Evolutionary conservation across 2,888 invertebrate genomes (phyloP), one percentile per base, ranked within the genome.

Genomic region (Chymomyza caudatula): DNA sequence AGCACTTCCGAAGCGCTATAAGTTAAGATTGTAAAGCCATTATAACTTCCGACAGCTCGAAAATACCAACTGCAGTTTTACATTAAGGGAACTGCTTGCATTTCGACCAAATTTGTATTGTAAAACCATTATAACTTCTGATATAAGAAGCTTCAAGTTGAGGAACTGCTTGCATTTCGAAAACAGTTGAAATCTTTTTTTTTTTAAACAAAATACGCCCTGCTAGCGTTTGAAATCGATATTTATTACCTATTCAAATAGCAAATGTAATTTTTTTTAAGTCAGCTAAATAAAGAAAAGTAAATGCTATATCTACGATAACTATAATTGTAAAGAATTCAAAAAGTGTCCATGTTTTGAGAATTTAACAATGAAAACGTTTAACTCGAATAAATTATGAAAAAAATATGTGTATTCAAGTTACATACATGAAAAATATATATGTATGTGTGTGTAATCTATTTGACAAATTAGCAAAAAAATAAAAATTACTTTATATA

Each of bases 271-370:
- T 54, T 71, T 71, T 75, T 63, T 63, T 51, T 57, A 56, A 53
- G 56, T 73, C 29, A 47, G 52, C 4, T 15, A 29, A 60, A 29
- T 22, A 63, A 60, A 67, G 54, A 22, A 25, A 57, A 47, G 44
- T 59, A 63, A 65, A 57, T 57, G n/a, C n/a, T n/a, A n/a, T n/a
- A n/a, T n/a, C n/a, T n/a, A n/a, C n/a, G n/a, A 52, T 63, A 68
- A 67, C 51, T 65, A 68, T 82, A 74, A 72, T 77, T 79, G 76
- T 79, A 80, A 70, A 83, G 74, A 78, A 68, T 76, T 78, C 73
- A 23, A 77, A 65, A 15, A 51, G 56, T 63, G 77, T 80, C 78
- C 78, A 78, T 70, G 68, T 70, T 17, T 20, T 37, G 57, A 52
- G 51, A 67, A 55, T 57, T 70, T 61, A 67, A 65, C 56, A 65